Evolutionary conservation across 1,140 invertebrate species (phyloP).

Genomic region (Cepaea nemoralis): DNA sequence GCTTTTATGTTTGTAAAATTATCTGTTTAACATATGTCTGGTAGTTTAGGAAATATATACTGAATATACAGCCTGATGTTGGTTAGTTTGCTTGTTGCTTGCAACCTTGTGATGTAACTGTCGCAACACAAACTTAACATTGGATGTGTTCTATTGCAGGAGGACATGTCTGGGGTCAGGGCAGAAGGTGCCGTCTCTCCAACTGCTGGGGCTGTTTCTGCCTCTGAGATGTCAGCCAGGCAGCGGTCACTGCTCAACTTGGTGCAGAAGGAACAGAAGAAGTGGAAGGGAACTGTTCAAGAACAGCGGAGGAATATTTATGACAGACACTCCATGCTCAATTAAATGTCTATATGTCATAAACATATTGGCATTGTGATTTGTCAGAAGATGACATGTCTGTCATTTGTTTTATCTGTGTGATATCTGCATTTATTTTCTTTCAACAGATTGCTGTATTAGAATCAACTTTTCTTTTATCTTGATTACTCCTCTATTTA

Average conservation of each 20-base stretch:
- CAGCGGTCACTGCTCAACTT: slow-evolving; percentile 80
- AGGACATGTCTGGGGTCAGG: slow-evolving; percentile 57
- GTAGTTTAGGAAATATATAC: too few species aligned
- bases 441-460: too few species aligned
- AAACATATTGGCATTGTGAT: neutral
- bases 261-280: slow-evolving; percentile 95
- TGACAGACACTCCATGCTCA: slow-evolving; percentile 96
- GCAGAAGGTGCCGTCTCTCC: slow-evolving; percentile 32
- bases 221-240: slow-evolving; percentile 43
- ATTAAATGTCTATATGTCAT: slow-evolving; percentile 75
- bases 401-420: neutral
- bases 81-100: too few species aligned
- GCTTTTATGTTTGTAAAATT: too few species aligned
- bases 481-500: too few species aligned
- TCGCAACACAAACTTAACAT: too few species aligned
- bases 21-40: too few species aligned
- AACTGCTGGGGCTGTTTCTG: slow-evolving; percentile 33
- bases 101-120: too few species aligned
- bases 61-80: too few species aligned
- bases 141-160: slow-evolving; percentile 50
- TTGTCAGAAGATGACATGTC: neutral
- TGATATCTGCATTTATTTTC: neutral
- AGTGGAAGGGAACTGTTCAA: slow-evolving; percentile 96
- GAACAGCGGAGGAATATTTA: slow-evolving; percentile 97
- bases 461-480: too few species aligned